phyloP scores from a whole-genome alignment of 1,140 invertebrate species.

The Cephus cinctus region DNA sequence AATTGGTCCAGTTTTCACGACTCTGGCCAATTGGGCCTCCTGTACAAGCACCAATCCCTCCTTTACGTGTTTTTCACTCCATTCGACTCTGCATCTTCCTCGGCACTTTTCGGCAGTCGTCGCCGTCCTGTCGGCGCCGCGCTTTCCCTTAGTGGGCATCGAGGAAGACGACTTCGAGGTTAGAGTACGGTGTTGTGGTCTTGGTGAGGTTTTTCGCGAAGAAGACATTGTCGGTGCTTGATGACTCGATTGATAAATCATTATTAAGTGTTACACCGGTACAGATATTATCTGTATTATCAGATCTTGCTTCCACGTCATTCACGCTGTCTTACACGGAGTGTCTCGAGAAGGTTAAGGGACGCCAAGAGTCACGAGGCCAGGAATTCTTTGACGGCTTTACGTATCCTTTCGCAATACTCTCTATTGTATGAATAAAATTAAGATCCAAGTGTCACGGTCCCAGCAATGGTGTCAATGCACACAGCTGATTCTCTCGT shows the following conservation, averaged over 20 bases:
- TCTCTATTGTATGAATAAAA: too few species aligned
- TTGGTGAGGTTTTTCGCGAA: conserved; percentile 42
- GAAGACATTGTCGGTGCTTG: conserved; percentile 52
- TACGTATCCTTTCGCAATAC: too few species aligned
- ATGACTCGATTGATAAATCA: conserved; percentile 48
- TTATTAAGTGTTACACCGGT: too few species aligned
- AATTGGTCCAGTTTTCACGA: conserved; percentile 52
- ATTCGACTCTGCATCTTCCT: conserved; percentile 50
- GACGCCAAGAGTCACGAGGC: too few species aligned
- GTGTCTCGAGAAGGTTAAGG: too few species aligned
- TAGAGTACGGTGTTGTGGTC: conserved; percentile 39
- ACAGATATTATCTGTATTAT: too few species aligned
- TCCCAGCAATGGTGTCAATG: too few species aligned
- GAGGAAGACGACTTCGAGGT: conserved; percentile 24
- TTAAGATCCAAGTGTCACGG: too few species aligned
- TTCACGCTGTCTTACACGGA: too few species aligned
- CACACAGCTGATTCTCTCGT: too few species aligned
- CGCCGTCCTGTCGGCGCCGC: conserved; percentile 17
- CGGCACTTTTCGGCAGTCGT: conserved; percentile 37
- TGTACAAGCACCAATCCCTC: conserved; percentile 52
- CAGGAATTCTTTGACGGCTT: too few species aligned
- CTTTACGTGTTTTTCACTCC: conserved; percentile 54
- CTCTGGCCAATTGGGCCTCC: conserved; percentile 48
- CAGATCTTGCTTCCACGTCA: too few species aligned
- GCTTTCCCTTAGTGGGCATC: conserved; percentile 21